Conservation (phyloP, 1,140 invertebrate genomes). For the Coenobita brevimanus region DNA sequence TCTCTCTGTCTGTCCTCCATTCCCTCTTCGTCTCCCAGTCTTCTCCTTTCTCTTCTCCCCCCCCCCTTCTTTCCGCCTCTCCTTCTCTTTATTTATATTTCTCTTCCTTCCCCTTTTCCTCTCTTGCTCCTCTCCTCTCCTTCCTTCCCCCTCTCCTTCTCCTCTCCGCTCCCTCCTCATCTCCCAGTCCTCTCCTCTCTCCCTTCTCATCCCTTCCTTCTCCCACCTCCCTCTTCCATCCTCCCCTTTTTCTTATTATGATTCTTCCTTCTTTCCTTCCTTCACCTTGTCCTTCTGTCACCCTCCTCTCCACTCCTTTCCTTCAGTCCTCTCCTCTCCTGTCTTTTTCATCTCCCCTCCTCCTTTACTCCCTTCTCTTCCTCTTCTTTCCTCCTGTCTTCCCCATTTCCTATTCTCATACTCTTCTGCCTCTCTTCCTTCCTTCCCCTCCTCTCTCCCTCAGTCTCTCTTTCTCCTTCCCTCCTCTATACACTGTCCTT, state of each 20-base stretch:
- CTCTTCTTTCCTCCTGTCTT: background rate
- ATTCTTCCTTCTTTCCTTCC: background rate
- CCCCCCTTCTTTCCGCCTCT: background rate
- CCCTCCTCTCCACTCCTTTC: background rate
- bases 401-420: background rate
- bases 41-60: conserved; percentile 14
- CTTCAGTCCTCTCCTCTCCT: conserved; percentile 3
- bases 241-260: background rate
- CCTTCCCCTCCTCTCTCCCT: background rate
- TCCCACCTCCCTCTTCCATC: background rate
- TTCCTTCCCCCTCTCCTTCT: conserved; percentile 6
- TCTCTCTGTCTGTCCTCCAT: conserved; percentile 5
- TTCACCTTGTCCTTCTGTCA: background rate
- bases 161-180: too few relatives aligned
- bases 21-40: background rate
- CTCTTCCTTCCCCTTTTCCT: background rate
- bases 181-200: background rate
- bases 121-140: conserved; percentile 6
- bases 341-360: background rate
- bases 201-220: conserved; percentile 3
- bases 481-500: too few relatives aligned
- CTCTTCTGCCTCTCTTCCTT: background rate
- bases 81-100: conserved; percentile 1
- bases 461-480: conserved; percentile 10
- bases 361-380: background rate